A percentile compares a stretch with the other conserved stretches of the same genome.
Evolutionary conservation across 1,140 invertebrate genomes (phyloP).

Genomic region (Drosophila sp.): DNA sequence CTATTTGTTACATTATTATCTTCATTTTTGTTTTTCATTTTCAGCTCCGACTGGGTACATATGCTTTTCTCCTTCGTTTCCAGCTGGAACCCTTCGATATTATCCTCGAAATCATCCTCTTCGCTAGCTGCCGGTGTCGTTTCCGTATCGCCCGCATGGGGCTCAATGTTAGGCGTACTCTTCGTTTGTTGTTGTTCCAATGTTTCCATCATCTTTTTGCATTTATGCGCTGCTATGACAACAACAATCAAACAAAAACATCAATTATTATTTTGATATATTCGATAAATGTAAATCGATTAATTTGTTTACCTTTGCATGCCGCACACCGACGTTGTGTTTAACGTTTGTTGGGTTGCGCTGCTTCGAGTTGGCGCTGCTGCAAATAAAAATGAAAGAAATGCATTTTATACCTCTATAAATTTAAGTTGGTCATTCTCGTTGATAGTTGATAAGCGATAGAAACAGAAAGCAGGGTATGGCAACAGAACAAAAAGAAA

Average conservation of each 20-base stretch:
- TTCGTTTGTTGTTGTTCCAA: constrained; percentile 68
- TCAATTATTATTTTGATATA: constrained; percentile 18
- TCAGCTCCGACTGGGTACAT: background rate
- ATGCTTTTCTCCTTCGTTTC: constrained; percentile 34
- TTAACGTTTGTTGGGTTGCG: constrained; percentile 41
- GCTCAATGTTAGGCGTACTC: constrained; percentile 62
- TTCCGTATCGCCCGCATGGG: constrained; percentile 41
- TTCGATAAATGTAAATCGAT: constrained; percentile 46
- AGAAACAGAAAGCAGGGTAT: constrained; percentile 24
- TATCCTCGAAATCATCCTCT: constrained; percentile 64
- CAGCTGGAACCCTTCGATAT: constrained; percentile 46
- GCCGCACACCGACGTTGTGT: constrained; percentile 52
- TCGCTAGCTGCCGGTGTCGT: constrained; percentile 44
- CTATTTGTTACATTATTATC: constrained; percentile 2
- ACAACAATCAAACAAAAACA: constrained; percentile 29
- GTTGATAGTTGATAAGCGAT: constrained; percentile 6
- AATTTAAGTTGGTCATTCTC: constrained; percentile 23
- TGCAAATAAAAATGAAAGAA: constrained; percentile 26
- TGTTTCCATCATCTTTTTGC: constrained; percentile 72
- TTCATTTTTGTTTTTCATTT: constrained; percentile 15
- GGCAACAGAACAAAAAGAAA: constrained; percentile 20
- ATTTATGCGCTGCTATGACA: constrained; percentile 66
- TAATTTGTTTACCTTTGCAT: constrained; percentile 72
- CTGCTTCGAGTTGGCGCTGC: constrained; percentile 24
- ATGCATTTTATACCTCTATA: background rate